Percentiles rank a stretch among this genome's conserved stretches.
Conservation (phyloP, 2,797 vertebrate species). For the Hapalemur alaotrensis region DNA sequence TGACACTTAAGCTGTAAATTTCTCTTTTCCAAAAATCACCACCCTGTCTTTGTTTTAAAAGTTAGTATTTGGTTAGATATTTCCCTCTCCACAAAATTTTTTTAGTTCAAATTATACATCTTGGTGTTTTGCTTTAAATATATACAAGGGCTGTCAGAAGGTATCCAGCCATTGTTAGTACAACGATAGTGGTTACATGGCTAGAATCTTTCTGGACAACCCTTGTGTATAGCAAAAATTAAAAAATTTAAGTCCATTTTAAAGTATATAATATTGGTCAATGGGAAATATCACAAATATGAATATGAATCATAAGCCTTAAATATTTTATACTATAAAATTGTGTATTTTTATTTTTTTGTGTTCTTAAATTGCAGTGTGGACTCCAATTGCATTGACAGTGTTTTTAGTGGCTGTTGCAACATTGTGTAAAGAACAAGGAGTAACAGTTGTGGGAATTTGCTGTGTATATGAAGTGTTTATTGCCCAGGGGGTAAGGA, state of each 20-base stretch:
- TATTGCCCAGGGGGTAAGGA: constrained; percentile 96
- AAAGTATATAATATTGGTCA: not conserved
- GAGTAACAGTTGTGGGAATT: constrained; percentile 98
- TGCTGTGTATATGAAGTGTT: constrained; percentile 99
- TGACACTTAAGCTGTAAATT: not conserved
- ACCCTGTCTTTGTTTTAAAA: constrained; percentile 27
- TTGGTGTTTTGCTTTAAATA: constrained; percentile 22
- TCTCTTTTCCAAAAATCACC: not conserved
- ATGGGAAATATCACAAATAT: not conserved
- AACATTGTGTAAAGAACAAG: constrained; percentile 98
- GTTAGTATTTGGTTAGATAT: not conserved
- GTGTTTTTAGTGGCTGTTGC: constrained; percentile 95
- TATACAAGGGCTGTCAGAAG: not conserved
- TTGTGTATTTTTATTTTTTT: not conserved
- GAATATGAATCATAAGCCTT: not conserved
- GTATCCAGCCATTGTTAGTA: no score
- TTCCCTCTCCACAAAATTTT: not conserved
- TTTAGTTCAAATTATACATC: not conserved
- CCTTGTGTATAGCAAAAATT: not conserved
- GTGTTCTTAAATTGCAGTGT: constrained; percentile 87
- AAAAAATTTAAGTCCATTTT: constrained; percentile 1
- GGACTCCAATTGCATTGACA: constrained; percentile 94
- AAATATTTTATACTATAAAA: constrained; percentile 42
- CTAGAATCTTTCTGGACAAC: no score
- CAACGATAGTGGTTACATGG: no score